These are phyloP conservation scores for Pogonocichla stellata DNA, from an alignment of 2,113 vertebrate species.

Conservation along the genomic window DNA sequence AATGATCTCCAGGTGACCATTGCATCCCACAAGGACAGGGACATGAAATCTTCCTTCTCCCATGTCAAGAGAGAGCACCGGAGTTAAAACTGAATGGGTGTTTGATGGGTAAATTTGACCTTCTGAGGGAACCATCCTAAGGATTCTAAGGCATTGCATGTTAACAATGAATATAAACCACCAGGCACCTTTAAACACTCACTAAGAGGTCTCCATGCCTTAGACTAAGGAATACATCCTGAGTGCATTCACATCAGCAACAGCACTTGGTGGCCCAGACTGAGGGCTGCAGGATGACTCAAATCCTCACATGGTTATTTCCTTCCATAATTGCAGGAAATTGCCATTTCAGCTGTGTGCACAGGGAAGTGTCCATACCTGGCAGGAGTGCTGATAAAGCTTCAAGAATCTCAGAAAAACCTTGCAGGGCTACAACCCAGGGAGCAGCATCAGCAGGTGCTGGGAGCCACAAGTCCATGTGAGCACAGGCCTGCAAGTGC, in stretches of 20 bases:
- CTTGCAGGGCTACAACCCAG: neutral
- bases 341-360: neutral
- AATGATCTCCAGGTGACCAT: neutral
- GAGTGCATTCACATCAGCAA: neutral
- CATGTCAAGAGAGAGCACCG: rapidly evolving
- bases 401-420: neutral
- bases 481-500: neutral
- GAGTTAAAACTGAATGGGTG: neutral
- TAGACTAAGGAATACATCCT: neutral
- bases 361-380: neutral
- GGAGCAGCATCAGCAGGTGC: neutral
- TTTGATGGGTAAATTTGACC: neutral
- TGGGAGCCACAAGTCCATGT: neutral
- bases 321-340: neutral
- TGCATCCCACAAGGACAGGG: rapidly evolving
- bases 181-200: neutral
- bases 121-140: neutral
- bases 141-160: neutral
- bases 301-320: neutral
- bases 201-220: neutral
- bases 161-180: neutral
- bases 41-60: neutral
- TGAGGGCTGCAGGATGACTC: neutral
- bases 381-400: neutral
- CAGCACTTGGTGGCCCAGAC: neutral